phyloP scores from a whole-genome alignment of 2,797 vertebrate species.

The Alfaro cultratus region DNA sequence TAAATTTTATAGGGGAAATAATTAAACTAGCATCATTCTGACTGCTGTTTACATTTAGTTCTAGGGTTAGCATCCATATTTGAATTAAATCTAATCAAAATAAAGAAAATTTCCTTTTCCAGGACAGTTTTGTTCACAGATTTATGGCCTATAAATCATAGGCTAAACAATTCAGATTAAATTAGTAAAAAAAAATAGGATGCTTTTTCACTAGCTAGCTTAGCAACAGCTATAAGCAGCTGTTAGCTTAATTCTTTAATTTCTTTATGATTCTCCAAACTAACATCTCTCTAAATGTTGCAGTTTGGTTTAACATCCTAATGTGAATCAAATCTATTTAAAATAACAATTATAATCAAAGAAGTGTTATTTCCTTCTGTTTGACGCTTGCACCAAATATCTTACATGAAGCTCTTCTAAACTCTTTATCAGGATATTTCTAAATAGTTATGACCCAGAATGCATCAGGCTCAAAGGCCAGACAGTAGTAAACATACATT shows the following conservation, averaged over 20 bases:
- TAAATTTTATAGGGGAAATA: neutral
- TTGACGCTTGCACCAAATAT: neutral
- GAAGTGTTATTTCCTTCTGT: neutral
- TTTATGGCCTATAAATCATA: too few species aligned
- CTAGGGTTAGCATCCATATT: neutral
- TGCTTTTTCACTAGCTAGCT: too few species aligned
- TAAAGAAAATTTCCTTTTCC: neutral
- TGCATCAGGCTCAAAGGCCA: constrained; percentile 60
- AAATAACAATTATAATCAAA: neutral
- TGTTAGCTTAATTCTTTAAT: neutral
- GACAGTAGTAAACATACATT: constrained; percentile 3
- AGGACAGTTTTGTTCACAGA: too few species aligned
- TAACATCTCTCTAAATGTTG: neutral
- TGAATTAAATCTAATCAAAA: neutral
- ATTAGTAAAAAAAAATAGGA: too few species aligned
- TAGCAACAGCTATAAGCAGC: too few species aligned
- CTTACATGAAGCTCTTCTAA: neutral
- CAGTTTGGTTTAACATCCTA: neutral
- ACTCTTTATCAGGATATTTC: constrained; percentile 36
- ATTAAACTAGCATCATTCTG: neutral
- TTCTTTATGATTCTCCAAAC: neutral
- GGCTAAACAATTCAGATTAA: too few species aligned
- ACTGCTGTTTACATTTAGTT: neutral
- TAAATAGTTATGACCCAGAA: constrained; percentile 33
- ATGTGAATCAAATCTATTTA: neutral